These are phyloP conservation scores for Zaprionus lineosus DNA, from an alignment of 2,888 invertebrate genomes.

Conservation along the genomic window DNA sequence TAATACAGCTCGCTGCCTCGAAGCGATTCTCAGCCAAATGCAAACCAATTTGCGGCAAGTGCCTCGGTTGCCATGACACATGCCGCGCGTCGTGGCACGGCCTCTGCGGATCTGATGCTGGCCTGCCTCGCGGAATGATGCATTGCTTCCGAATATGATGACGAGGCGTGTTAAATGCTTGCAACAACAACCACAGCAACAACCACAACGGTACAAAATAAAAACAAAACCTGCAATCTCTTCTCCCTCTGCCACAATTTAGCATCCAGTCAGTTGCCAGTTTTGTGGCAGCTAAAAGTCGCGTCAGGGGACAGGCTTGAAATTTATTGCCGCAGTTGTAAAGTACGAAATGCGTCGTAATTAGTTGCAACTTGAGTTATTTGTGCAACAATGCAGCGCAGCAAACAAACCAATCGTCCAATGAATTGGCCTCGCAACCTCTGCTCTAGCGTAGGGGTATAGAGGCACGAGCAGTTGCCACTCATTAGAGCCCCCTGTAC, in stretches of 20 bases:
- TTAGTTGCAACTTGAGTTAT: constrained; percentile 78
- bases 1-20: constrained; percentile 13
- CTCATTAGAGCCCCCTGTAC: constrained; percentile 54
- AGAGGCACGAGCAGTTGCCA: neutral
- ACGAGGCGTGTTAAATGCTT: constrained; percentile 73
- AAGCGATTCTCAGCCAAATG: constrained; percentile 50
- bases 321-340: constrained; percentile 75
- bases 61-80: constrained; percentile 74
- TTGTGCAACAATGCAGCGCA: constrained; percentile 72
- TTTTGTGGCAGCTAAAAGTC: constrained; percentile 24
- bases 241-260: too few species aligned
- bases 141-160: constrained; percentile 78
- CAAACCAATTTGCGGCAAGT: constrained; percentile 77
- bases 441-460: neutral
- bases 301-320: constrained; percentile 73
- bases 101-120: constrained; percentile 26
- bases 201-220: constrained; percentile 10
- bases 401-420: constrained; percentile 38
- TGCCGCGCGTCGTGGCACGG: constrained; percentile 39
- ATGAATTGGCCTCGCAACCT: constrained; percentile 17
- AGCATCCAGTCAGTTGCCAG: constrained; percentile 42
- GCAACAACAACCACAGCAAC: constrained; percentile 10
- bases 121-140: constrained; percentile 61
- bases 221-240: constrained; percentile 48
- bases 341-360: constrained; percentile 76